Evolutionary conservation across 2,113 vertebrate species (phyloP), one percentile per base, ranked within the genome.

Genomic region (Oreochromis spilurus): DNA sequence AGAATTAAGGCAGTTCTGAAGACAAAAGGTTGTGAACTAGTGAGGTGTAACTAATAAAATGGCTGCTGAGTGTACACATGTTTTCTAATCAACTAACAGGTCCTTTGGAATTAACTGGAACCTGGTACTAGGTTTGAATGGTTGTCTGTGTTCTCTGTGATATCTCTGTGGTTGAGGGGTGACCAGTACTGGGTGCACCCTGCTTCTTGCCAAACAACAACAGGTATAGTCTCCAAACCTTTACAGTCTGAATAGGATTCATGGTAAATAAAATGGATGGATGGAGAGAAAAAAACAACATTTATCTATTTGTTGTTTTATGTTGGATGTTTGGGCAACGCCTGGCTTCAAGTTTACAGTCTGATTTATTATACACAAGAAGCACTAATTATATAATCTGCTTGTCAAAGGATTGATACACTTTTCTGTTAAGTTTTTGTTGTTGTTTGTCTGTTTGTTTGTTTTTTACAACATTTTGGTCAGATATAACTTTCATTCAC

Each of bases 21-120:
- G 31, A 65, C 17, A 65, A 38, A n/a, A 70, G 21, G 43, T 24
- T 24, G 21, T 70, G n/a, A n/a, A 72, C 40, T 26, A 10, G 3
- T 4, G 14, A 26, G 40, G 67, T 45, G 67, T 45, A 26, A 43
- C 65, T 16, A 72, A 45, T 24, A 26, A 45, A 72, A 45, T 43
- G 1, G 38, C 38, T 72, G 0, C 0, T 43, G 7, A 72, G 21
- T 24, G 7, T 24, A 43, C 3, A 45, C 0, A 16, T 16, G 13
- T 10, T 43, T 72, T 67, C 19, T 26, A 72, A 26, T 72, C 38
- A 72, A 45, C 31, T 19, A 31, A 31, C 1, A 31, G 31, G 31
- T 34, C 29, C 2, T 62, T 62, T 62, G 58, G 17, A 62, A 36
- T 11, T 62, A 26, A 26, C 26, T 26, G 26, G 26, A 26, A 36